These are phyloP conservation scores for Acleris cristana DNA, from an alignment of 2,888 invertebrate species.

Conservation along the genomic window DNA sequence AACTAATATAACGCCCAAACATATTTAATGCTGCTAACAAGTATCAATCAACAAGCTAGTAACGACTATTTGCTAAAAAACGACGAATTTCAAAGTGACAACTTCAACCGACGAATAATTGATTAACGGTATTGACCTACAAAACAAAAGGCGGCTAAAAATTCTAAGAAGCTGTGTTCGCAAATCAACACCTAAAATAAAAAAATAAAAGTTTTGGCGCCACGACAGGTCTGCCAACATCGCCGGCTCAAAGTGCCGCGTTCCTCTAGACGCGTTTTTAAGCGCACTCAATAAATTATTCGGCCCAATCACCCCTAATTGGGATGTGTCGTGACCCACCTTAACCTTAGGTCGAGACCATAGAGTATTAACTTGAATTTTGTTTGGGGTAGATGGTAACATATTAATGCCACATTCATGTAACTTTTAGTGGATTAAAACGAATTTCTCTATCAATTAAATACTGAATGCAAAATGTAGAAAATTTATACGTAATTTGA, in stretches of 20 bases:
- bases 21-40: too few species aligned
- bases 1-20: too few species aligned
- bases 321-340: slow-evolving; percentile 81
- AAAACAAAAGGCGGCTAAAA: slow-evolving; percentile 39
- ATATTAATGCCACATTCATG: not conserved
- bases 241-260: slow-evolving; percentile 60
- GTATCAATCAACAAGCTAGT: too few species aligned
- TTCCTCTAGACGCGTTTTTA: slow-evolving; percentile 57
- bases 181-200: slow-evolving; percentile 68
- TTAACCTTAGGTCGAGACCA: slow-evolving; percentile 73
- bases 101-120: slow-evolving; percentile 28
- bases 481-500: too few species aligned
- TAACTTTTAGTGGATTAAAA: not conserved
- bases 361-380: slow-evolving; percentile 20
- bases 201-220: slow-evolving; percentile 66
- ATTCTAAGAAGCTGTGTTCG: slow-evolving; percentile 59
- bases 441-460: too few species aligned
- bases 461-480: too few species aligned
- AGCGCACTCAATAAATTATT: slow-evolving; percentile 81
- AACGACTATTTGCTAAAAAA: too few species aligned
- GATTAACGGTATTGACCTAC: slow-evolving; percentile 46
- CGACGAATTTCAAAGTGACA: too few species aligned
- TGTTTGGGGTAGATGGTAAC: not conserved
- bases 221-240: slow-evolving; percentile 50
- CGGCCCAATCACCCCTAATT: slow-evolving; percentile 81